These are phyloP conservation scores for Scatophagus argus DNA, from an alignment of 2,113 vertebrate species.

Conservation along the genomic window DNA sequence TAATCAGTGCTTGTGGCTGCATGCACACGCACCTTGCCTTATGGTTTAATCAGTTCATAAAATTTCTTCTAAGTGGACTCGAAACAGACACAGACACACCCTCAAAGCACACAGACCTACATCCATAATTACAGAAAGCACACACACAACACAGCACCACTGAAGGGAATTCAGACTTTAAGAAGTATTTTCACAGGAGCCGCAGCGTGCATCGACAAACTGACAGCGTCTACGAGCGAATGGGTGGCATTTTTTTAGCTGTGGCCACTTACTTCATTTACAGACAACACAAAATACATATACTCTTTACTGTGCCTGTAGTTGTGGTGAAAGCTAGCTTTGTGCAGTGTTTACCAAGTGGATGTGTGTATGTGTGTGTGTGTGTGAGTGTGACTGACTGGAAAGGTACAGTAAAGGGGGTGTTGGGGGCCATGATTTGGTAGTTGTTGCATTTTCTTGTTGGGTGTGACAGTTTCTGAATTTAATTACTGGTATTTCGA, in stretches of 20 bases:
- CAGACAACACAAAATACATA: conserved; percentile 31
- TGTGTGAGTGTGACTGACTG: conserved; percentile 31
- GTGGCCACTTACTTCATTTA: conserved; percentile 44
- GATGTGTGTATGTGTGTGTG: conserved; percentile 19
- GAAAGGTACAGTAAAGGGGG: conserved; percentile 36
- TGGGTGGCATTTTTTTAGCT: conserved; percentile 30
- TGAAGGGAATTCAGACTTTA: conserved; percentile 1
- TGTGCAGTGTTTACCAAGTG: conserved; percentile 67
- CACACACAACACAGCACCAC: conserved; percentile 25
- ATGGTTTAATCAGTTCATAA: conserved; percentile 21
- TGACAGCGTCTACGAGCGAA: conserved; percentile 8
- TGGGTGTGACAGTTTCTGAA: conserved; percentile 62
- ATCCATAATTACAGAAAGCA: conserved; percentile 35
- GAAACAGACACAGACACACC: conserved; percentile 21
- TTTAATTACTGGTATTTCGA: conserved; percentile 60
- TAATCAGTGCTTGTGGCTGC: conserved; percentile 44
- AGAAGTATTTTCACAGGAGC: conserved; percentile 1
- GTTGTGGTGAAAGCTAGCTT: conserved; percentile 69
- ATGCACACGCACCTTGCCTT: conserved; percentile 62
- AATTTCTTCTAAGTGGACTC: conserved; percentile 19
- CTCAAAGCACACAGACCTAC: conserved; percentile 49
- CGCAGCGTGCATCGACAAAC: background rate
- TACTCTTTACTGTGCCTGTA: conserved; percentile 69
- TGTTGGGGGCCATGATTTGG: conserved; percentile 18
- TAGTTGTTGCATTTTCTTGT: conserved; percentile 54